Evolutionary conservation across 2,113 vertebrate genomes (phyloP).

Genomic region (Prinia subflava): DNA sequence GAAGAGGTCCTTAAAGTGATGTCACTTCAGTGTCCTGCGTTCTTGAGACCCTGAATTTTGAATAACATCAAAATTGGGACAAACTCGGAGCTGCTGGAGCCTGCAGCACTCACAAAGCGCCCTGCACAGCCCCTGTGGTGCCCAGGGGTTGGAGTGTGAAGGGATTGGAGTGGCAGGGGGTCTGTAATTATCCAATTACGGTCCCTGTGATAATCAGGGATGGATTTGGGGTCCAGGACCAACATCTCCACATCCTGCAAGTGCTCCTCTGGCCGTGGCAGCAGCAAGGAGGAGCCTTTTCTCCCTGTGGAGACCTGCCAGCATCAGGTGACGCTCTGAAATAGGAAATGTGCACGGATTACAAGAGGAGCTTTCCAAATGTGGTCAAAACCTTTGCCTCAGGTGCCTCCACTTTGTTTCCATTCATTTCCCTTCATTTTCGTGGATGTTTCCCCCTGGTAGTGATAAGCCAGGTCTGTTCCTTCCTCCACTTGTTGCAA

Average conservation of each 20-base stretch:
- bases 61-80: fast-evolving
- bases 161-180: not conserved
- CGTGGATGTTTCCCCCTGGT: not conserved
- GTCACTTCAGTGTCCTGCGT: not conserved
- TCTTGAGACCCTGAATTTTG: not conserved
- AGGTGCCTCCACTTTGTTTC: conserved; percentile 15
- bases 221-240: not conserved
- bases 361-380: not conserved
- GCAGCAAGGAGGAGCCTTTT: not conserved
- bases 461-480: not conserved
- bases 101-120: not conserved
- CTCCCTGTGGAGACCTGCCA: not conserved
- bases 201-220: fast-evolving
- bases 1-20: not conserved
- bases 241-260: not conserved
- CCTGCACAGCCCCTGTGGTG: not conserved
- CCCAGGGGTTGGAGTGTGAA: fast-evolving
- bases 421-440: conserved; percentile 29
- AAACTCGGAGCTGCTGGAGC: not conserved
- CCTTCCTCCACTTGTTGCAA: conserved; percentile 8
- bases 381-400: not conserved
- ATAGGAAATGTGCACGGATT: not conserved
- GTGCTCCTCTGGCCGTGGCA: not conserved
- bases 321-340: not conserved
- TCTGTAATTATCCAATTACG: fast-evolving